phyloP scores from a whole-genome alignment of 2,113 vertebrate species.

The Gopherus evgoodei region DNA sequence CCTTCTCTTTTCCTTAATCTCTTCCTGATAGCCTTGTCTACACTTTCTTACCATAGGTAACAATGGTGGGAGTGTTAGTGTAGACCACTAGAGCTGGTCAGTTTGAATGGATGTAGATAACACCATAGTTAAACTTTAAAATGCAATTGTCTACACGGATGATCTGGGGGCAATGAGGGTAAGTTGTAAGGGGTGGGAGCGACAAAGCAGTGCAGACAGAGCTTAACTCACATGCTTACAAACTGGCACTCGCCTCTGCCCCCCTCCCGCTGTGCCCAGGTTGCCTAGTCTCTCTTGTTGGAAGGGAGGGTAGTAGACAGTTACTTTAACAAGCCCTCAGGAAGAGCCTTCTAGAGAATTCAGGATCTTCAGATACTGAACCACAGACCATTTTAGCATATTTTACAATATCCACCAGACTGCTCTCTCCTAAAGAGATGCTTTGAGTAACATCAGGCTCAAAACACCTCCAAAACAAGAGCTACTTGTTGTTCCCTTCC shows the following conservation, averaged over 20 bases:
- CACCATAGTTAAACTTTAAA: not conserved
- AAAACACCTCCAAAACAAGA: not conserved
- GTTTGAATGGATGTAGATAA: not conserved
- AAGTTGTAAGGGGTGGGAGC: too few relatives aligned
- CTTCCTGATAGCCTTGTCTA: not conserved
- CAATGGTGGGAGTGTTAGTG: not conserved
- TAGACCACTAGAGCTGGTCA: not conserved
- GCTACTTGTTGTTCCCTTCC: not conserved
- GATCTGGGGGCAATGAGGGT: too few relatives aligned
- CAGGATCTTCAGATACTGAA: not conserved
- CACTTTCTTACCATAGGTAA: not conserved
- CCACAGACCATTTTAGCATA: too few relatives aligned
- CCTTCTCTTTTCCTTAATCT: not conserved
- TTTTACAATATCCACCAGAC: too few relatives aligned
- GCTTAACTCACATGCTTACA: not conserved
- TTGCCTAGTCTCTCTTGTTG: too few relatives aligned
- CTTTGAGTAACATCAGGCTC: not conserved
- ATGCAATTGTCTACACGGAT: too few relatives aligned
- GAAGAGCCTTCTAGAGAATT: not conserved
- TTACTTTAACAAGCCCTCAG: not conserved
- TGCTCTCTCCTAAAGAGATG: too few relatives aligned
- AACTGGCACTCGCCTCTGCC: too few relatives aligned
- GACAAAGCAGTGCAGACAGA: not conserved
- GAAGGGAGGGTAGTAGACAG: too few relatives aligned
- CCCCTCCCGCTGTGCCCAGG: not conserved